Conservation (phyloP, 2,797 vertebrate species). For the Sebastes oblongus region DNA sequence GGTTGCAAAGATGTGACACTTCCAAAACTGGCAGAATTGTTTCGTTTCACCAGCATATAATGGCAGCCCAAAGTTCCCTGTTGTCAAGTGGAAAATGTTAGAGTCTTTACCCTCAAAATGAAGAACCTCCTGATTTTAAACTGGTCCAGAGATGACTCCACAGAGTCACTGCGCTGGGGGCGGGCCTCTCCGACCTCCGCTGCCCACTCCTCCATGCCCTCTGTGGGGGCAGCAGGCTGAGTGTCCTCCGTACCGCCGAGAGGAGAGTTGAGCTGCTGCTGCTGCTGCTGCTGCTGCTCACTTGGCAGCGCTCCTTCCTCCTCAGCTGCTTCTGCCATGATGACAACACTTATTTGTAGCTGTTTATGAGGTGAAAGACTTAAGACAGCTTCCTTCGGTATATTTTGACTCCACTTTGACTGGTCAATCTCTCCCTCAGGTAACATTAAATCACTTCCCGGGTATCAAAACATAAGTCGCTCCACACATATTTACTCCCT, state of each 20-base stretch:
- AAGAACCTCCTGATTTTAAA: slow-evolving; percentile 79
- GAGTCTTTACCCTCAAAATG: slow-evolving; percentile 79
- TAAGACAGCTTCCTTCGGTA: no score
- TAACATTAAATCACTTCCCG: no score
- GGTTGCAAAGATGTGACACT: no score
- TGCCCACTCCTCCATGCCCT: background rate
- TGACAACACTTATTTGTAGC: background rate
- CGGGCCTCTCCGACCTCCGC: background rate
- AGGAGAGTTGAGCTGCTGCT: background rate
- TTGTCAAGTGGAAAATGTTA: background rate
- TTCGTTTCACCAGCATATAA: background rate
- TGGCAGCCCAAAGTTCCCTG: no score
- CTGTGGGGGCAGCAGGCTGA: background rate
- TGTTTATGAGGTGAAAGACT: no score
- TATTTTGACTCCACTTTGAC: no score
- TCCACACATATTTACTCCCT: no score
- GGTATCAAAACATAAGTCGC: no score
- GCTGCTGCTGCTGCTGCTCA: background rate
- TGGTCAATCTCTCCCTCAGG: no score
- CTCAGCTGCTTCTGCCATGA: slow-evolving; percentile 65
- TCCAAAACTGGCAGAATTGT: no score
- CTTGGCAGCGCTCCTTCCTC: slow-evolving; percentile 35
- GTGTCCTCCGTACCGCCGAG: background rate
- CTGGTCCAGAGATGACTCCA: slow-evolving; percentile 35
- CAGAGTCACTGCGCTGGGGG: background rate